Base-by-base conservation (phyloP, 2,113 vertebrate genomes). In the Micronisus gabar region DNA sequence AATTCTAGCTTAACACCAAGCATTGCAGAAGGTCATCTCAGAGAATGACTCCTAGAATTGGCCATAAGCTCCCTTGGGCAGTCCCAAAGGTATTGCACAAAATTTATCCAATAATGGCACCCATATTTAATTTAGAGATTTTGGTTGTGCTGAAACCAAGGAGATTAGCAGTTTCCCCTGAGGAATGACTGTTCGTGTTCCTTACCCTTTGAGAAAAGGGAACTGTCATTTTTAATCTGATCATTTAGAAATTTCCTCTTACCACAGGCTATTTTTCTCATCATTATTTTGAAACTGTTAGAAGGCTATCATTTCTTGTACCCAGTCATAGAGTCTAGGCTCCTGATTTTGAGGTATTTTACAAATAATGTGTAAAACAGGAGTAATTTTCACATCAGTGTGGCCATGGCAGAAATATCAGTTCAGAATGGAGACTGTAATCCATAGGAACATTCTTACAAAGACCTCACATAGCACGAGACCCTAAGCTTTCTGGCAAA, bases 161-260 rank as follows among this genome's bases (percentile, higher is more conserved):
- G 66, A 93, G 73, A 53, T 84, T 43, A 89, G n/a, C 21, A 34
- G 32, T 79, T 97, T 90, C 53, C 41, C 30, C 16, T 59, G 38
- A 62, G 78, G 62, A 83, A 80, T 91, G 66, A 30, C 53, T 80
- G 61, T 58, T 93, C 1, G 1, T 68, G 22, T 81, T 92, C 81
- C 78, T 83, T 83, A 70, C 15, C 62, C 90, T 82, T 88, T 41
- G 72, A 91, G 70, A 50, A 84, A 91, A 68, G 56, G 36, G 70
- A 87, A 87, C 89, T 95, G 86, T 82, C 76, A 70, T 61, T 87
- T 91, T 94, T 75, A 85, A 91, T 95, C 43, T 81, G 45, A 85
- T 95, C 66, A 47, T 52, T 80, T 75, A 66, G 48, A 94, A 70
- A 41, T 87, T 81, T 86, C 40, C 9, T 84, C 38, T 88, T 78